Base-by-base conservation (phyloP, 2,113 vertebrate species). In the Meriones unguiculatus region DNA sequence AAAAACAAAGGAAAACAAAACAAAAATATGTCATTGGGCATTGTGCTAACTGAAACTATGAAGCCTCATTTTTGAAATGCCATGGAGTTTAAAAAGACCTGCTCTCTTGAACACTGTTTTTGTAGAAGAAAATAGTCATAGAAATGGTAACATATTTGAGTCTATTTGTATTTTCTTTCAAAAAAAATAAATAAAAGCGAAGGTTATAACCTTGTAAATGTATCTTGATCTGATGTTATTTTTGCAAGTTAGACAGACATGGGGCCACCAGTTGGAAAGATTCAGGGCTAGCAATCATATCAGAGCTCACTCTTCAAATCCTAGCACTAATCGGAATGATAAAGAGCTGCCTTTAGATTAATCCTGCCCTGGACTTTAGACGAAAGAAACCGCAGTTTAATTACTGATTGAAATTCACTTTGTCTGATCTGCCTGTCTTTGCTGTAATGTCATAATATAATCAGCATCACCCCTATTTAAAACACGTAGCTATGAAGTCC, bases 341-440 rank as follows among this genome's bases (percentile, higher is more conserved):
- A 98, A 98, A 98, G 98, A 98, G 98, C 97, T 98, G 98, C 98
- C 98, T 98, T 98, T 98, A 67, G 72, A 98, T 98, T 99, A 98
- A 98, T 99, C 98, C 98, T 98, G 97, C 96, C 97, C 97, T 98
- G 98, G 98, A 98, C 98, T 98, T 98, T 97, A 98, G 96, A 98
- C 75, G 94, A 98, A 98, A 98, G 98, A 98, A 98, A 98, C 97
- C 97, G 98, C 97, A 97, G 98, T 99, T 99, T 98, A 99, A 98
- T 99, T 99, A 98, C 98, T 97, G 98, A 98, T 95, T 96, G 98
- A 99, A 99, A 99, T 98, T 98, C 98, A 98, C 97, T 98, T 98
- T 98, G 98, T 98, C 98, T 98, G 98, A 99, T 98, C 98, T 98
- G 98, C 98, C 97, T 97, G 98, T 97, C 98, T 98, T 97, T 97